Percentiles rank a stretch among this genome's conserved stretches.
Conservation (phyloP, 2,113 vertebrate genomes). For the Glaucomys volans region DNA sequence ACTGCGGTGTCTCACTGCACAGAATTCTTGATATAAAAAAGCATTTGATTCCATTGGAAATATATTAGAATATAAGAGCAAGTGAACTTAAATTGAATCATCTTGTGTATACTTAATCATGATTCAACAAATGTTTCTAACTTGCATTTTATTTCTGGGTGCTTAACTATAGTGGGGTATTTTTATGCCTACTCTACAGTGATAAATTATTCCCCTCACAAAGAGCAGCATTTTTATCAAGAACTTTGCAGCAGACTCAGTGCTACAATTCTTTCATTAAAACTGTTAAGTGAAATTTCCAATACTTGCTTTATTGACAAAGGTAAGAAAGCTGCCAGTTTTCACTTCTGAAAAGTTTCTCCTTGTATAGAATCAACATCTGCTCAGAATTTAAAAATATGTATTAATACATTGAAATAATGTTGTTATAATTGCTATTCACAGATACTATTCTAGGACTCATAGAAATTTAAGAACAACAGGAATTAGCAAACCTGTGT, state of each 20-base stretch:
- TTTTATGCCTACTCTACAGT: constrained; percentile 60
- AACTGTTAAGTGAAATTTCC: constrained; percentile 62
- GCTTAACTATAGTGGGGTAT: constrained; percentile 17
- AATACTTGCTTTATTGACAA: constrained; percentile 56
- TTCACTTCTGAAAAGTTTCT: constrained; percentile 32
- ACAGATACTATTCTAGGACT: neutral
- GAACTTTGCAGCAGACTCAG: constrained; percentile 62
- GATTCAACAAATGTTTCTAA: constrained; percentile 56
- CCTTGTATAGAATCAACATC: constrained; percentile 18
- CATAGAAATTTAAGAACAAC: neutral
- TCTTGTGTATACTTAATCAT: neutral
- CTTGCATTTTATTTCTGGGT: constrained; percentile 63
- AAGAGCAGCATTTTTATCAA: constrained; percentile 23
- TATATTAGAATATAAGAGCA: neutral
- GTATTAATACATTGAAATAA: neutral
- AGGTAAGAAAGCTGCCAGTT: constrained; percentile 29
- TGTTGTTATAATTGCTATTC: neutral
- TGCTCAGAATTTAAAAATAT: constrained; percentile 39
- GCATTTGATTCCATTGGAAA: neutral
- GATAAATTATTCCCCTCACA: constrained; percentile 79
- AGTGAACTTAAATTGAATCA: neutral
- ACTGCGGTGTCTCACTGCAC: neutral
- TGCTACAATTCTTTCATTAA: constrained; percentile 51
- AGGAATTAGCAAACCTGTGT: neutral
- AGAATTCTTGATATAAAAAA: neutral